Evolutionary conservation across 1,140 invertebrate genomes (phyloP).

Genomic region (Drosophila mayri): DNA sequence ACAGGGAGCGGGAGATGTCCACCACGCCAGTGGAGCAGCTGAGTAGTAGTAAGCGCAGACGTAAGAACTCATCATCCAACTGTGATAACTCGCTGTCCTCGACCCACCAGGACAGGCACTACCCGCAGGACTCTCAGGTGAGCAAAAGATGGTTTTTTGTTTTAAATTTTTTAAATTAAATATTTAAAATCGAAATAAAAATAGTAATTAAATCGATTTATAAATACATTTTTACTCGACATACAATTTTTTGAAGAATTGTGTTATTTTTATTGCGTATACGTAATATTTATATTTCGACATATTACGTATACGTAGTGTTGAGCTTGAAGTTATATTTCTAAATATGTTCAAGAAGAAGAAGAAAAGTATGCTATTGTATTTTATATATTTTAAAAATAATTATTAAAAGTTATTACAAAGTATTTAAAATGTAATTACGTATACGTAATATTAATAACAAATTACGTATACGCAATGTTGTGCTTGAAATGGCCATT

Average conservation of each 20-base stretch:
- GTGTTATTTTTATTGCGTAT: not conserved
- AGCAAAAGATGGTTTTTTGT: conserved; percentile 8
- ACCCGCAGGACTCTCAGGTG: conserved; percentile 89
- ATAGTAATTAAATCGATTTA: not conserved
- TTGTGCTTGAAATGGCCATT: too few relatives aligned
- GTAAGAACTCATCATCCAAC: conserved; percentile 89
- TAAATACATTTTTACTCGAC: not conserved
- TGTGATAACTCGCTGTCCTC: conserved; percentile 89
- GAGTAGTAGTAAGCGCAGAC: conserved; percentile 88
- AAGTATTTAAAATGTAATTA: too few relatives aligned
- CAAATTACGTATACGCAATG: too few relatives aligned
- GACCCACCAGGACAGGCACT: conserved; percentile 87
- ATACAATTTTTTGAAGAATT: not conserved
- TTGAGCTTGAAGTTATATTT: not conserved
- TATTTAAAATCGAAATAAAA: too few relatives aligned
- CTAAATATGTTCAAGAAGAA: too few relatives aligned
- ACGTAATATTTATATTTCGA: not conserved
- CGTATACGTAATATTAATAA: too few relatives aligned
- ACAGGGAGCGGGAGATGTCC: conserved; percentile 78
- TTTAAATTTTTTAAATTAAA: too few relatives aligned
- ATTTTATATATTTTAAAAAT: too few relatives aligned
- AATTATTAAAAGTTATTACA: too few relatives aligned
- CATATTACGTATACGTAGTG: conserved; percentile 3
- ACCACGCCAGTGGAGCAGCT: conserved; percentile 85
- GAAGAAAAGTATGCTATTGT: too few relatives aligned